Evolutionary conservation across 1,140 invertebrate genomes (phyloP).

Genomic region (Philopotamus ludificatus): DNA sequence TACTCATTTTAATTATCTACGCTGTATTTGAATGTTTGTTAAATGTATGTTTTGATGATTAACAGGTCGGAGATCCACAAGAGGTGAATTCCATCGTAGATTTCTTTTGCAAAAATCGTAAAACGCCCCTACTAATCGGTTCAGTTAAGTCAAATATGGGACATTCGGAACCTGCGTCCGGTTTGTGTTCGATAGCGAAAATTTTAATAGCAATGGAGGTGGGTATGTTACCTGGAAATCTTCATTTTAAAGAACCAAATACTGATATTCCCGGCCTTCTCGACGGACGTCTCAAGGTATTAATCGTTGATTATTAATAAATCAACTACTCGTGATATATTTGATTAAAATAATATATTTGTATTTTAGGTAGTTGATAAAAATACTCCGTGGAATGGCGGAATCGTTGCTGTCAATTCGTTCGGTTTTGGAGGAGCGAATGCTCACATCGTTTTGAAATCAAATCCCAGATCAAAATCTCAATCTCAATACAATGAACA

Average conservation of each 20-base stretch:
- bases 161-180: slow-evolving; percentile 92
- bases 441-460: slow-evolving; percentile 84
- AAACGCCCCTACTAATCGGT: slow-evolving; percentile 81
- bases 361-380: slow-evolving; percentile 70
- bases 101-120: slow-evolving; percentile 84
- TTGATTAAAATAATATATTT: slow-evolving; percentile 8
- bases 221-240: slow-evolving; percentile 82
- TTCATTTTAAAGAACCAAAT: slow-evolving; percentile 88
- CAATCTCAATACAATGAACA: slow-evolving; percentile 55
- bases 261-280: slow-evolving; percentile 81
- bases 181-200: slow-evolving; percentile 86
- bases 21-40: background rate
- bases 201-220: slow-evolving; percentile 88
- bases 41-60: background rate
- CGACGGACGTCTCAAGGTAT: slow-evolving; percentile 79
- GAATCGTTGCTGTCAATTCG: slow-evolving; percentile 86
- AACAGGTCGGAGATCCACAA: slow-evolving; percentile 84
- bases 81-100: slow-evolving; percentile 92
- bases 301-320: background rate
- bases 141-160: slow-evolving; percentile 99
- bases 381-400: slow-evolving; percentile 78
- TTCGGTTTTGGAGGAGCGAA: slow-evolving; percentile 98
- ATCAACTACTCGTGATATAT: slow-evolving; percentile 3
- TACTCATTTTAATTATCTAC: slow-evolving; percentile 12
- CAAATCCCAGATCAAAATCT: slow-evolving; percentile 70